Evolutionary conservation across 2,888 invertebrate species (phyloP).

Genomic region (Gymnosoma rotundatum): DNA sequence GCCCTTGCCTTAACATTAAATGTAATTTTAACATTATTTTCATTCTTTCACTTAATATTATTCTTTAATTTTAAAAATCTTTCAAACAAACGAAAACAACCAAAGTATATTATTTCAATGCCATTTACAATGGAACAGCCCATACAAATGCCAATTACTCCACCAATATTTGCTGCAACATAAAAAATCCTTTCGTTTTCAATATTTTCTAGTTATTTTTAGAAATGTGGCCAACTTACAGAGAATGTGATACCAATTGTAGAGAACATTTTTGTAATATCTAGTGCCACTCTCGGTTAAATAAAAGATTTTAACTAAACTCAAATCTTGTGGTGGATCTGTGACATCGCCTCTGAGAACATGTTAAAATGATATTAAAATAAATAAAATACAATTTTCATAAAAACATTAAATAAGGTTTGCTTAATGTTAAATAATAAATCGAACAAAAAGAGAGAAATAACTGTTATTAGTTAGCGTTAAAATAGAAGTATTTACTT

Average conservation of each 20-base stretch:
- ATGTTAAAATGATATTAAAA: not conserved
- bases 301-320: conserved; percentile 74
- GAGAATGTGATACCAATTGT: conserved; percentile 77
- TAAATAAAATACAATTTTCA: not conserved
- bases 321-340: conserved; percentile 39
- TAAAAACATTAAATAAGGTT: not conserved
- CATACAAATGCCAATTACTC: conserved; percentile 78
- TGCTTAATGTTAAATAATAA: not conserved
- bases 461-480: no score
- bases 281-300: conserved; percentile 64
- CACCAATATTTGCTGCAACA: conserved; percentile 77
- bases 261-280: conserved; percentile 74
- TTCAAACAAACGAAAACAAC: conserved; percentile 72
- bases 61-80: conserved; percentile 56
- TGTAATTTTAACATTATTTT: not conserved
- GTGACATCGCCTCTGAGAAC: conserved; percentile 36
- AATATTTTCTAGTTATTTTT: not conserved
- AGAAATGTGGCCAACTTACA: conserved; percentile 72
- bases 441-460: not conserved
- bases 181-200: not conserved
- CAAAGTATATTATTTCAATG: conserved; percentile 78
- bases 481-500: conserved; percentile 42
- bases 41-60: not conserved
- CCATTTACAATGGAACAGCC: conserved; percentile 79
- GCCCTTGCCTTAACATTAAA: not conserved